Conservation (phyloP, 2,888 invertebrate genomes). For the Steinernema scapterisci region DNA sequence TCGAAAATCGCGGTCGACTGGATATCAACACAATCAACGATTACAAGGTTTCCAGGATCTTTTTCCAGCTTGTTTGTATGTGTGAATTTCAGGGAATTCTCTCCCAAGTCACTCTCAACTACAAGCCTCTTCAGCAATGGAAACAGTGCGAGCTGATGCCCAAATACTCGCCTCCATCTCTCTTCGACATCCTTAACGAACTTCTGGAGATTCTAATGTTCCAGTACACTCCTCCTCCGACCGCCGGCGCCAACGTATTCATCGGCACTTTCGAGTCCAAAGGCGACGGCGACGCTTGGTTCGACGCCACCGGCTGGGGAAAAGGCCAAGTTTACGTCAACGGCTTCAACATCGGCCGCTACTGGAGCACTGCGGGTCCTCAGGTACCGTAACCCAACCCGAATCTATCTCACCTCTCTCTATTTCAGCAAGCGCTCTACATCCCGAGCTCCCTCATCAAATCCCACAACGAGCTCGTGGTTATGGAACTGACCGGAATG, state of each 20-base stretch:
- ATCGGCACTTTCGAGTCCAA: no score
- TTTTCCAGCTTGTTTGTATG: not conserved
- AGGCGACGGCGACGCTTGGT: slow-evolving; percentile 51
- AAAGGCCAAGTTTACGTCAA: slow-evolving; percentile 72
- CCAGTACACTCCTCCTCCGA: no score
- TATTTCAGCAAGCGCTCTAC: no score
- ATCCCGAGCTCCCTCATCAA: no score
- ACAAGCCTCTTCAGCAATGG: slow-evolving; percentile 74
- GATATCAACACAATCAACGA: no score
- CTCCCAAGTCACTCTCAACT: slow-evolving; percentile 73
- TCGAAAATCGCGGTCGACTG: slow-evolving; percentile 83
- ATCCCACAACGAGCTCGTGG: no score
- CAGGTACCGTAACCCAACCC: slow-evolving; percentile 61
- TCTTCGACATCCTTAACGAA: not conserved
- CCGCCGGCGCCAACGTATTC: no score
- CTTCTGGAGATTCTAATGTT: not conserved
- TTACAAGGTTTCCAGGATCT: not conserved
- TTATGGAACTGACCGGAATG: no score
- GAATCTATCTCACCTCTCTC: no score
- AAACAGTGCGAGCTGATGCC: slow-evolving; percentile 70
- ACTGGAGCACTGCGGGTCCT: slow-evolving; percentile 73
- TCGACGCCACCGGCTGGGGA: slow-evolving; percentile 57
- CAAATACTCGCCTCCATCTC: no score
- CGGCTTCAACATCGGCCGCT: slow-evolving; percentile 72
- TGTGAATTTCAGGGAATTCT: slow-evolving; percentile 51